These are phyloP conservation scores for Erinaceus europaeus DNA, from an alignment of 2,113 vertebrate genomes.

Conservation along the genomic window DNA sequence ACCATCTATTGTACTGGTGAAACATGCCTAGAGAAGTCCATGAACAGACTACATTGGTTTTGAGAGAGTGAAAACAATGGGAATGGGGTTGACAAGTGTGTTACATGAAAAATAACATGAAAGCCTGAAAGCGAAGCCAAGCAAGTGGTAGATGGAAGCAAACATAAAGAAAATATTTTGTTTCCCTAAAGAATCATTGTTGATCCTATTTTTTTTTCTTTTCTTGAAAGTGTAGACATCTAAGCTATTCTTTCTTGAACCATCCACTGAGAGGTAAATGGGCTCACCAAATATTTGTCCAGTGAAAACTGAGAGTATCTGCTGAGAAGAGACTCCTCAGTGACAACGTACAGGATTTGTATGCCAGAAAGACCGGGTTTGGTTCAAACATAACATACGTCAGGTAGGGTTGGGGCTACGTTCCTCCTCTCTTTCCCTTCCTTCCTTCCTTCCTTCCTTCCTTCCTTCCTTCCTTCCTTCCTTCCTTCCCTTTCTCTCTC, in stretches of 20 bases:
- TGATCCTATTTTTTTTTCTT: neutral
- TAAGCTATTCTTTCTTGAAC: neutral
- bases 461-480: too few relatives aligned
- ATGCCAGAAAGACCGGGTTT: too few relatives aligned
- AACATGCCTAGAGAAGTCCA: neutral
- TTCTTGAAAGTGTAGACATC: slow-evolving; percentile 2
- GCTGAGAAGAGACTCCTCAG: too few relatives aligned
- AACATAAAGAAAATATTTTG: neutral
- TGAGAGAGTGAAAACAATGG: neutral
- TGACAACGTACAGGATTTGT: too few relatives aligned
- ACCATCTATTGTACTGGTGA: neutral
- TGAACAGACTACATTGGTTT: neutral
- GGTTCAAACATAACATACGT: too few relatives aligned
- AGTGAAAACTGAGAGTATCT: too few relatives aligned
- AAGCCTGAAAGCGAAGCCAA: neutral
- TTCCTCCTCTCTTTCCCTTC: too few relatives aligned
- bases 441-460: too few relatives aligned
- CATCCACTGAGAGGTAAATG: slow-evolving; percentile 5
- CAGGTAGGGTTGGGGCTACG: too few relatives aligned
- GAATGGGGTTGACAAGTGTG: neutral
- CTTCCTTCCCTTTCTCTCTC: too few relatives aligned
- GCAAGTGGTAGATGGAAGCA: neutral
- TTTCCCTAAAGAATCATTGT: neutral
- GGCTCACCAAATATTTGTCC: neutral
- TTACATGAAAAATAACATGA: neutral